A percentile compares a stretch with the other conserved stretches of the same genome.
phyloP scores from a whole-genome alignment of 1,140 invertebrate species.

The Chionoecetes opilio region DNA sequence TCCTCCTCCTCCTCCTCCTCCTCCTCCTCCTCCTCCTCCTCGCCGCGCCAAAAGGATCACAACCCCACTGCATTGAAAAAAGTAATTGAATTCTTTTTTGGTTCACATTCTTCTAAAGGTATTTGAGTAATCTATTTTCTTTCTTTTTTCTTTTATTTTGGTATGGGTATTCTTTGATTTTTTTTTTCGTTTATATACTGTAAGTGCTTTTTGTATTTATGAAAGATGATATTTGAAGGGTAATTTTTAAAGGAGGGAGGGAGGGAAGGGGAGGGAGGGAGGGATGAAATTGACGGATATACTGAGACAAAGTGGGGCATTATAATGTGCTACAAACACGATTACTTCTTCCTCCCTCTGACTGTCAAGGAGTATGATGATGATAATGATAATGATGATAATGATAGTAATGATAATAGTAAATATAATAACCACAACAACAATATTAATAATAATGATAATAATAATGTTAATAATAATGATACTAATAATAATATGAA shows the following conservation, averaged over 20 bases:
- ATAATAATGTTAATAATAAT: neutral
- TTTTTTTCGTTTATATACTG: neutral
- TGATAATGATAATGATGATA: neutral
- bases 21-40: too few relatives aligned
- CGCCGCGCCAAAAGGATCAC: neutral
- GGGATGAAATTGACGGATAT: too few relatives aligned
- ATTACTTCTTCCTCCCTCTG: too few relatives aligned
- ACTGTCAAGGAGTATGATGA: neutral
- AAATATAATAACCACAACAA: neutral
- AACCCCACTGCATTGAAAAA: neutral
- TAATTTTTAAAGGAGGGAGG: too few relatives aligned
- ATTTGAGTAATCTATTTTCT: neutral
- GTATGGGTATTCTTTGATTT: neutral
- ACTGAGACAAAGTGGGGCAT: too few relatives aligned
- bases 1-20: too few relatives aligned
- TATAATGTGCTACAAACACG: too few relatives aligned
- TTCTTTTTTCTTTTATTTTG: neutral
- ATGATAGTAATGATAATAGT: neutral
- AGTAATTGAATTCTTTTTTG: neutral
- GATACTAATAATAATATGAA: conserved; percentile 35
- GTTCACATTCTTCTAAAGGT: too few relatives aligned
- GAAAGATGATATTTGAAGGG: too few relatives aligned
- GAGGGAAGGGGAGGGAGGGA: too few relatives aligned
- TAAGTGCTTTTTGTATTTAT: too few relatives aligned
- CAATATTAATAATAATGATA: neutral